phyloP scores from a whole-genome alignment of 2,888 invertebrate genomes.

The Drosophila koepferae region DNA sequence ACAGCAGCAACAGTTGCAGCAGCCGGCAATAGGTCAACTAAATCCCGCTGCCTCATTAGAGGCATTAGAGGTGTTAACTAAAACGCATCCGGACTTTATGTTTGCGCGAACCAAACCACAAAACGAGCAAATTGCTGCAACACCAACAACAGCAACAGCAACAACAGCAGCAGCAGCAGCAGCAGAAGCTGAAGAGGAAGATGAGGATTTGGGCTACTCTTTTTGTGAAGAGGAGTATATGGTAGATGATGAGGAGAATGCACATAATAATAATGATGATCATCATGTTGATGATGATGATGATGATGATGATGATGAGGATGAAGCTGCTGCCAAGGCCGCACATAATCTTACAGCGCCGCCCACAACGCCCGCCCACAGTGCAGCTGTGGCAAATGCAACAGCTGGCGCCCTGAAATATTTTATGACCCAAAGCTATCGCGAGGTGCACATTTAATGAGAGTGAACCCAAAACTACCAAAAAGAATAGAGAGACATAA shows the following conservation, averaged over 20 bases:
- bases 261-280: conserved; percentile 10
- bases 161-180: conserved; percentile 7
- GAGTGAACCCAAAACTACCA: too few relatives aligned
- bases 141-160: conserved; percentile 46
- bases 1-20: conserved; percentile 25
- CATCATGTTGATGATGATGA: conserved; percentile 14
- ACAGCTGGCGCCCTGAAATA: conserved; percentile 72
- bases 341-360: conserved; percentile 51
- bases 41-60: conserved; percentile 82
- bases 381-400: conserved; percentile 54
- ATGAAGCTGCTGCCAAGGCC: conserved; percentile 22
- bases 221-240: conserved; percentile 77
- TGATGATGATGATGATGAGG: conserved; percentile 11
- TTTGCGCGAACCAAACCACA: conserved; percentile 66
- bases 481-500: not conserved
- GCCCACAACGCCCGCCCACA: conserved; percentile 65
- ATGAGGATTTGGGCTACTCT: conserved; percentile 81
- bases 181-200: conserved; percentile 59
- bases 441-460: conserved; percentile 75
- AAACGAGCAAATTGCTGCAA: conserved; percentile 51
- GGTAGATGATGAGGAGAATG: conserved; percentile 40
- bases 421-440: conserved; percentile 75
- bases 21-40: conserved; percentile 41
- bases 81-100: conserved; percentile 78
- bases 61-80: conserved; percentile 78